phyloP scores from a whole-genome alignment of 1,140 invertebrate species.

The Drosophila kikkawai region DNA sequence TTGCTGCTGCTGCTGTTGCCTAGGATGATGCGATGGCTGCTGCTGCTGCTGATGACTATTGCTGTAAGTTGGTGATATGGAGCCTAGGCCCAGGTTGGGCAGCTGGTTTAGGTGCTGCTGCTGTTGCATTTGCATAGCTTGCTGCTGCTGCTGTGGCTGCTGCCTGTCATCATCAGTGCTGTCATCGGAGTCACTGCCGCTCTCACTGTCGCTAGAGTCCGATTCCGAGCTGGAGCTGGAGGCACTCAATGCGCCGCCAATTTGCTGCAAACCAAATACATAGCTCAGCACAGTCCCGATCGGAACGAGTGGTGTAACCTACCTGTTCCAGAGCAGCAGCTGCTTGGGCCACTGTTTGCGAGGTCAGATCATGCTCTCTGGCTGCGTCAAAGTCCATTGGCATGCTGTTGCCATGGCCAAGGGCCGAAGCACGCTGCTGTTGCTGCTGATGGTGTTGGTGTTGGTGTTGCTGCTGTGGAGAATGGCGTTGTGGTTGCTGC shows the following conservation, averaged over 20 bases:
- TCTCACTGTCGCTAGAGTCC: constrained; percentile 85
- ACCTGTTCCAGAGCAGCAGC: constrained; percentile 79
- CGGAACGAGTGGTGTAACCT: not conserved
- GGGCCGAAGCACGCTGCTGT: constrained; percentile 49
- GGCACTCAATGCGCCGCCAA: constrained; percentile 74
- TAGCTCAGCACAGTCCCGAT: not conserved
- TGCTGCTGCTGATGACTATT: constrained; percentile 67
- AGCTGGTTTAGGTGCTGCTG: constrained; percentile 52
- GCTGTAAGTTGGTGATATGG: constrained; percentile 39
- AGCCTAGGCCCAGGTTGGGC: constrained; percentile 50
- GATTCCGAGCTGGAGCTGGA: constrained; percentile 84
- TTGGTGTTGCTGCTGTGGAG: constrained; percentile 26
- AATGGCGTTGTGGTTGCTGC: constrained; percentile 46
- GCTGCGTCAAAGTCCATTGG: constrained; percentile 63
- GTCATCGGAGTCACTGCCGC: constrained; percentile 84
- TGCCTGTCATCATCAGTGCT: constrained; percentile 71
- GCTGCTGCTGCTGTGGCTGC: constrained; percentile 27
- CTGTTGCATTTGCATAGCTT: constrained; percentile 56
- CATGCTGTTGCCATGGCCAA: constrained; percentile 64
- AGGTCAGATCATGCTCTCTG: constrained; percentile 56
- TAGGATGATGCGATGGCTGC: constrained; percentile 57
- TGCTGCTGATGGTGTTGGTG: constrained; percentile 39
- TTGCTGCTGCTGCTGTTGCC: constrained; percentile 25
- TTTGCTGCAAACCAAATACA: constrained; percentile 60
- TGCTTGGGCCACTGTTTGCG: constrained; percentile 71